A percentile compares a stretch with the other conserved stretches of the same genome.
Evolutionary conservation across 35 echinoderm and acorn worm species (phyloP).

Genomic region (Lytechinus pictus): DNA sequence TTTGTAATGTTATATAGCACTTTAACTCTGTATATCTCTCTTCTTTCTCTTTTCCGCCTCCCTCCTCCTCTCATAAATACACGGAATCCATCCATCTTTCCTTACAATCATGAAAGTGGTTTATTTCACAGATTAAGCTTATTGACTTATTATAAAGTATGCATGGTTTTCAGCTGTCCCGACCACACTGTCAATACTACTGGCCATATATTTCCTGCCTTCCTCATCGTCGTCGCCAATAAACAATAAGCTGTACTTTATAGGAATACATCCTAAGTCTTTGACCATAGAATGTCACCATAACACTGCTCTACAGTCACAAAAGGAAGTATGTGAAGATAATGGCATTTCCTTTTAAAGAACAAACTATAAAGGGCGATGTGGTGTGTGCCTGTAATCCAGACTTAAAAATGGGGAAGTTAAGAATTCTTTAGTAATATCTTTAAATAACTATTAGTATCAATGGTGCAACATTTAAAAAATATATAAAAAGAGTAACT

Average conservation of each 20-base stretch:
- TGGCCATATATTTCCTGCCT: background rate
- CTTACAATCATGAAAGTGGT: background rate
- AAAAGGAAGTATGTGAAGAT: background rate
- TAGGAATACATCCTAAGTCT: background rate
- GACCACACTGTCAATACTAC: background rate
- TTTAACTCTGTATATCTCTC: background rate
- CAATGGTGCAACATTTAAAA: too few species aligned
- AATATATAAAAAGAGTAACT: too few species aligned
- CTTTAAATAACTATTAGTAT: too few species aligned
- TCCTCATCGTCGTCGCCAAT: background rate
- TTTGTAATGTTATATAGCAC: background rate
- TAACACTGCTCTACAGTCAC: background rate
- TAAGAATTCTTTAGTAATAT: too few species aligned
- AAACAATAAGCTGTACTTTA: background rate
- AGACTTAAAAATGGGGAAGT: too few species aligned
- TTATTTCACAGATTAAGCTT: background rate
- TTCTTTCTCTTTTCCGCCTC: background rate
- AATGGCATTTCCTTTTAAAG: too few species aligned
- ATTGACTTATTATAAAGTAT: background rate
- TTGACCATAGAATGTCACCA: background rate
- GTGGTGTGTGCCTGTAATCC: too few species aligned
- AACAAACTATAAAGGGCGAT: too few species aligned
- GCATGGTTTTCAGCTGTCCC: background rate
- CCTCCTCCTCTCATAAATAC: background rate
- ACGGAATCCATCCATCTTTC: background rate